Conservation (phyloP, 2,113 vertebrate species). For the Propithecus coquereli region DNA sequence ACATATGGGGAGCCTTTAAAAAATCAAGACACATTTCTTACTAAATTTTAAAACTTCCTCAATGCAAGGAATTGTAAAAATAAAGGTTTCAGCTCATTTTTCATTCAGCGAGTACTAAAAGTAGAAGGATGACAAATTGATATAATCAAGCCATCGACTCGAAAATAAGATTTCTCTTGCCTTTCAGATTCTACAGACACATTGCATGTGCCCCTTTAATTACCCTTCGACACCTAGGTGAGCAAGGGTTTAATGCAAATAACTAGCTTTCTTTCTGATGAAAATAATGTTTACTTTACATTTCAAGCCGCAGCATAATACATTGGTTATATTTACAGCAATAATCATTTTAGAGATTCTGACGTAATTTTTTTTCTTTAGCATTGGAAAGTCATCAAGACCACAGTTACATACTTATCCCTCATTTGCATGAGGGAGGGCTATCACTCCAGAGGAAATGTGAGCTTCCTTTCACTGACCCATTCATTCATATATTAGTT, state of each 20-base stretch:
- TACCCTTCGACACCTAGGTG: conserved; percentile 8
- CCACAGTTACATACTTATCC: background rate
- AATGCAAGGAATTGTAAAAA: background rate
- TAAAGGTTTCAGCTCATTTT: conserved; percentile 51
- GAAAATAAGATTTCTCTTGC: conserved; percentile 38
- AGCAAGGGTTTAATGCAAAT: conserved; percentile 45
- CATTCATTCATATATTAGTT: background rate
- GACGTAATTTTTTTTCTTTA: background rate
- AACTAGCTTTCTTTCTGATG: conserved; percentile 45
- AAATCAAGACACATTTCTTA: conserved; percentile 37
- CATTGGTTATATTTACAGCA: conserved; percentile 16
- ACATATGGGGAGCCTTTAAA: background rate
- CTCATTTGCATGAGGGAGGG: background rate
- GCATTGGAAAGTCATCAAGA: conserved; percentile 4
- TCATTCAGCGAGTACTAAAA: conserved; percentile 52
- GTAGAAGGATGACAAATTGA: conserved; percentile 41
- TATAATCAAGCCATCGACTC: conserved; percentile 40
- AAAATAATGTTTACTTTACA: conserved; percentile 56
- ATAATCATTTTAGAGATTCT: conserved; percentile 25
- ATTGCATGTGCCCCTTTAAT: background rate
- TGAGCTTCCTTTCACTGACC: background rate
- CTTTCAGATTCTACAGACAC: background rate
- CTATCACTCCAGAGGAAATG: background rate
- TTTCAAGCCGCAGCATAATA: conserved; percentile 18
- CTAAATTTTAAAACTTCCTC: conserved; percentile 43